Conservation (phyloP, 2,797 vertebrate species). For the Alfaro cultratus region DNA sequence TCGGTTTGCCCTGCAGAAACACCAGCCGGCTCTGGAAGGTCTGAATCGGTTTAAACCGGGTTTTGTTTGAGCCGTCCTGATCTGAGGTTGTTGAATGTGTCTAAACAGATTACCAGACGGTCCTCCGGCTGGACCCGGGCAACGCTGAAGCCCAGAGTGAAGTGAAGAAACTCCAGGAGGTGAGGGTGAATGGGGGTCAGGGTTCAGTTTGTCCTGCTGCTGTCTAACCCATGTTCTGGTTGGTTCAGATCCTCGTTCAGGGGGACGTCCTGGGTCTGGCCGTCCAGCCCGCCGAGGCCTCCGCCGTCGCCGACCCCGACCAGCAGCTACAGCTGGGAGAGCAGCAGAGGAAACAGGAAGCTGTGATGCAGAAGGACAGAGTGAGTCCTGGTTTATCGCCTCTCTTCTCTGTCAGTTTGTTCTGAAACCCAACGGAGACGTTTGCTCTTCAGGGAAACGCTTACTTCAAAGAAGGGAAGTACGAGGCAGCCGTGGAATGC, state of each 20-base stretch:
- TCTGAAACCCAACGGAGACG: background rate
- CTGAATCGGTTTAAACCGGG: background rate
- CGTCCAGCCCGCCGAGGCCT: slow-evolving; percentile 8
- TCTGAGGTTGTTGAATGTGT: background rate
- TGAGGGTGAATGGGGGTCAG: slow-evolving; percentile 40
- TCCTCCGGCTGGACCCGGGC: slow-evolving; percentile 87
- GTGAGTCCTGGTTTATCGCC: slow-evolving; percentile 68
- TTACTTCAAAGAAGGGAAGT: slow-evolving; percentile 96
- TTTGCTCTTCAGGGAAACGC: slow-evolving; percentile 87
- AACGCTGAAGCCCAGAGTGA: slow-evolving; percentile 90
- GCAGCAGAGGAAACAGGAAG: slow-evolving; percentile 87
- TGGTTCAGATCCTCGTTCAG: slow-evolving; percentile 74
- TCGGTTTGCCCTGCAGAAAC: slow-evolving; percentile 85
- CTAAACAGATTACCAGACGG: slow-evolving; percentile 89
- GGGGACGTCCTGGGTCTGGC: slow-evolving; percentile 53
- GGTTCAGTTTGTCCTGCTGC: accelerated
- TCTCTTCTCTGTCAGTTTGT: background rate
- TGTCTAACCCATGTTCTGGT: background rate
- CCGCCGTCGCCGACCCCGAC: slow-evolving; percentile 43
- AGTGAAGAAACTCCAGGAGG: slow-evolving; percentile 88
- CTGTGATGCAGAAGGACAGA: slow-evolving; percentile 89
- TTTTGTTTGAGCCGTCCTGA: accelerated
- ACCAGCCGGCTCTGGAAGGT: slow-evolving; percentile 91
- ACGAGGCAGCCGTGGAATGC: slow-evolving; percentile 90
- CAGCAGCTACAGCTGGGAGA: slow-evolving; percentile 75